Evolutionary conservation across 2,888 invertebrate genomes (phyloP), one percentile per base, ranked within the genome.

Genomic region (Sarcophaga caerulescens): DNA sequence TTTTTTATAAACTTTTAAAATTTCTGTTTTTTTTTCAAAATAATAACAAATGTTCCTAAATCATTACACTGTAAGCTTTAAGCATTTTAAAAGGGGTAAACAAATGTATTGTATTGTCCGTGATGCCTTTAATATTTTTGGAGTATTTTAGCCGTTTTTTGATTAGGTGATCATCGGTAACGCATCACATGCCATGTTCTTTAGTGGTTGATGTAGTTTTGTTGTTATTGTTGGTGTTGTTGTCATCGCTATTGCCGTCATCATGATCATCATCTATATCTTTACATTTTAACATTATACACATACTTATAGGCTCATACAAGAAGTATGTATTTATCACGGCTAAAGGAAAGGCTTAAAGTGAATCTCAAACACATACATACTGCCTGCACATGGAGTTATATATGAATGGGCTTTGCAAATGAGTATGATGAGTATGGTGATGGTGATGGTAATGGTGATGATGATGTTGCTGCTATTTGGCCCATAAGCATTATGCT

Each of bases 101-200:
- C 62, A 63, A 35, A 44, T 17, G 60, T 85, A 68, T 69, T 75
- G 65, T 79, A 80, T 73, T 76, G 59, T 47, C 35, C 44, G 19
- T 83, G 66, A 83, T 81, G 25, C 78, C 85, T 52, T 66, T 45
- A 79, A 62, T 75, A 71, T 59, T 81, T 63, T 76, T 69, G 69
- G 80, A 85, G 84, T 80, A 77, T 87, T 88, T 87, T 85, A 87
- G 86, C 87, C 82, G 10, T 35, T 87, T 88, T 88, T 87, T 89
- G 88, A 88, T 89, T 89, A 88, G 89, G 87, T 89, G 89, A 89
- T 88, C 88, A 89, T 88, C 88, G 88, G 35, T 86, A 89, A 89
- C 89, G 89, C 89, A 90, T 90, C 89, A 90, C 89, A 90, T 90
- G 90, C 89, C 89, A 89, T 89, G 89, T 89, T 89, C 87, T 89